These are phyloP conservation scores for Aplidium turbinatum DNA, from an alignment of 23 tunicate species.

Conservation along the genomic window DNA sequence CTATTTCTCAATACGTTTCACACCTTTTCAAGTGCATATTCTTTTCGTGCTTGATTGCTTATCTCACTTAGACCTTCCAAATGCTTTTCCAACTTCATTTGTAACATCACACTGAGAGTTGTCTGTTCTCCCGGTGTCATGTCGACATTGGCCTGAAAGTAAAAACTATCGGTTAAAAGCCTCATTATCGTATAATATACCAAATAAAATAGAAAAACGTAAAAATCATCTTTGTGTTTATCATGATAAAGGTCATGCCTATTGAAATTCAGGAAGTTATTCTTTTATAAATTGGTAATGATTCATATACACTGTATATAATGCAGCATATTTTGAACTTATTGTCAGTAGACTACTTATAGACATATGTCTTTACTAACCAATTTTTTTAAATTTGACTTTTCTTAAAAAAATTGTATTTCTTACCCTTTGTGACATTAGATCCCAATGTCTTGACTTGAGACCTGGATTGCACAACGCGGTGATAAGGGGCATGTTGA, in stretches of 20 bases:
- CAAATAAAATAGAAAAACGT: not conserved
- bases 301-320: not conserved
- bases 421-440: slow-evolving; percentile 81
- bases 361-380: too few relatives aligned
- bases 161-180: slow-evolving; percentile 3
- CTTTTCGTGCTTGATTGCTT: slow-evolving; percentile 90
- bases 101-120: slow-evolving; percentile 57
- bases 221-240: not conserved
- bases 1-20: too few relatives aligned
- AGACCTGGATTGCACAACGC: slow-evolving; percentile 88
- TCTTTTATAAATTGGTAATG: not conserved
- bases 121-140: slow-evolving; percentile 64
- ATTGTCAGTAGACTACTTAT: too few relatives aligned
- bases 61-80: slow-evolving; percentile 73
- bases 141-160: slow-evolving; percentile 52
- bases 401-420: too few relatives aligned
- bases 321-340: too few relatives aligned
- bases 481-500: slow-evolving; percentile 86
- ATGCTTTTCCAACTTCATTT: slow-evolving; percentile 79
- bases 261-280: too few relatives aligned
- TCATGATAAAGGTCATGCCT: too few relatives aligned
- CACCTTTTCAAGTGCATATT: slow-evolving; percentile 89
- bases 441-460: slow-evolving; percentile 86
- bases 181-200: not conserved
- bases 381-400: too few relatives aligned